phyloP scores from a whole-genome alignment of 2,113 vertebrate species.

The Rana temporaria region DNA sequence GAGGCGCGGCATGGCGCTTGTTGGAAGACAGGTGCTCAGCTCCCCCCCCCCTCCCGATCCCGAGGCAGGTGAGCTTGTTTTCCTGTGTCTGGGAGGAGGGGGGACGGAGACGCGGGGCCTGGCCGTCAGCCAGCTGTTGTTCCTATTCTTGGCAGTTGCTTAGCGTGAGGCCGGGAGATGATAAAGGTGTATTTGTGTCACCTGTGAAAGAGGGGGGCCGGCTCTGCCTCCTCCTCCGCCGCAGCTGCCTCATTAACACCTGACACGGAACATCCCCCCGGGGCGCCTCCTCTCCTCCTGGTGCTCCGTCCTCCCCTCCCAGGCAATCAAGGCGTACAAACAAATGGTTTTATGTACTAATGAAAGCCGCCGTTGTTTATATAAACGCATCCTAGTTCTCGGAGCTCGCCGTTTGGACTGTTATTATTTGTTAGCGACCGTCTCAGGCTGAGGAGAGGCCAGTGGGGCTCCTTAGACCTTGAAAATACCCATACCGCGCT shows the following conservation, averaged over 20 bases:
- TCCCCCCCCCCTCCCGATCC: not conserved
- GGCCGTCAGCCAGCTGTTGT: slow-evolving; percentile 1
- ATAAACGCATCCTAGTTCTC: too few species aligned
- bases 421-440: too few species aligned
- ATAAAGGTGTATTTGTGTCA: slow-evolving; percentile 8
- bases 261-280: not conserved
- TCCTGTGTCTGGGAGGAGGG: slow-evolving; percentile 7
- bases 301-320: too few species aligned
- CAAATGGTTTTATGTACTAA: too few species aligned
- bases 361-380: too few species aligned
- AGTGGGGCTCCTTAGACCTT: too few species aligned
- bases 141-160: not conserved
- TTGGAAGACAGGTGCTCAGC: slow-evolving; percentile 14
- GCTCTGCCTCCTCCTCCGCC: not conserved
- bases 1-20: too few species aligned
- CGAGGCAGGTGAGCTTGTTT: slow-evolving; percentile 21
- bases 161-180: not conserved
- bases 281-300: too few species aligned
- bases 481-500: too few species aligned
- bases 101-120: not conserved
- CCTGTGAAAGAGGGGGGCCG: not conserved
- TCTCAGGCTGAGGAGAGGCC: too few species aligned
- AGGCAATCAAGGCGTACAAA: too few species aligned
- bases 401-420: too few species aligned
- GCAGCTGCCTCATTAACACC: not conserved